Base-by-base conservation (phyloP, 2,888 invertebrate genomes). In the Cremastinae sp. region DNA sequence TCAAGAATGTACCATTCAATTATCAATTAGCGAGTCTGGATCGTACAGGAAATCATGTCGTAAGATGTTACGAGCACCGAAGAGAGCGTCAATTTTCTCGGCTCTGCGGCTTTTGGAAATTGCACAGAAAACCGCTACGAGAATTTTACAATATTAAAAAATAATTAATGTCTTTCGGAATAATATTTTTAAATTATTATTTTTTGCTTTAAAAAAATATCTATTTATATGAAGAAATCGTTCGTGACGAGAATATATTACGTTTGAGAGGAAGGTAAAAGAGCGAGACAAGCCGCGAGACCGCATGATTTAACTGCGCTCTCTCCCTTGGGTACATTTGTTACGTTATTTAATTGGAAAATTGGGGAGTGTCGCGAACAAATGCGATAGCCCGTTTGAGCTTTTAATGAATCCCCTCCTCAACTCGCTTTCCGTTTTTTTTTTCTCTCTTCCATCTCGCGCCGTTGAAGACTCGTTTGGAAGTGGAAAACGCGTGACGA, bases 271-370 rank as follows among this genome's bases (percentile, higher is more conserved):
- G 5, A 28, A 28, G 28, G 28, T 28, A 28, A 28, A 3, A 28
- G 45, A 62, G 61, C 58, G 66, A 65, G 69, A 58, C 62, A 55
- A 74, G 71, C 61, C 71, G 43, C 70, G n/a, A 43, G 51, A 64
- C 64, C 39, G 58, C 53, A 69, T 53, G 51, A 39, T 80, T 81
- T 80, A 82, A 82, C 81, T 79, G 74, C 75, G 71, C 68, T 47
- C 62, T 64, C 56, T 56, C 77, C 75, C 74, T 76, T 56, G 74
- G 71, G 71, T 77, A 78, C 79, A 79, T 80, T 87, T 83, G 82
- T 87, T 87, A 85, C 83, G 79, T 83, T 83, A 84, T 85, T 86
- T 85, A 86, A 84, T 85, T 85, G 82, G 80, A 82, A 83, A 80
- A 77, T 77, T 71, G 82, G 82, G 83, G 82, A 79, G 79, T 83